Base-by-base conservation (phyloP, 2,888 invertebrate species). In the Cryptus armator region DNA sequence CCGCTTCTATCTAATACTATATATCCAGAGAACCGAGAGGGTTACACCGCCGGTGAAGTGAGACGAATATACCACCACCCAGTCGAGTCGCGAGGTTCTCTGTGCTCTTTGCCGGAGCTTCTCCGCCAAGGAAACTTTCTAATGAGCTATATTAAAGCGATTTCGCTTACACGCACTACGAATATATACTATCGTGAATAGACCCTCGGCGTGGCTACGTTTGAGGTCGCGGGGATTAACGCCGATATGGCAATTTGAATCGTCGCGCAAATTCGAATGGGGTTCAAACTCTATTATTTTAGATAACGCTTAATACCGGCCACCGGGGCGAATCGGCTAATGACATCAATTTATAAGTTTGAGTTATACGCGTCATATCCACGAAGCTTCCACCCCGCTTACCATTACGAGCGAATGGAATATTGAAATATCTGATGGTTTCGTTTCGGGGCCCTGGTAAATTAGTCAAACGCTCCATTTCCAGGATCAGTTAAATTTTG, bases 141-240 rank as follows among this genome's bases (percentile, higher is more conserved):
- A 83, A 78, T 62, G 82, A 83, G 82, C 72, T 78, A 62, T 83
- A 83, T 78, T 70, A 66, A 82, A 71, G 64, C 56, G 64, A 77
- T 77, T 71, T 71, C 32, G 16, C 70, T 70, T 53, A 32, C 72
- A 74, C 72, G 77, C 70, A 76, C 44, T 51, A 37, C 37, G 37
- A 7, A 37, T 16, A 4, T 64, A 66, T 19, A 71, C 51, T 37
- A 19, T 37, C 37, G 29, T 32, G 37, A 51, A 70, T 53, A 51
- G 70, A 5, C 56, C 16, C 19, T 53, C 37, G 56, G 29, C 37
- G 12, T n/a, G n/a, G 9, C 51, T 37, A 43, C 53, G 19, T 71
- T 68, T 53, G 14, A 16, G 37, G 16, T 9, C 37, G 37, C 53
- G 16, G 6, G 44, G 12, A 19, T 44, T 66, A 66, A 43, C 32